Percentiles rank a stretch among this genome's conserved stretches.
These are phyloP conservation scores for Diadegma fenestrale DNA, from an alignment of 2,888 invertebrate genomes.

Conservation along the genomic window DNA sequence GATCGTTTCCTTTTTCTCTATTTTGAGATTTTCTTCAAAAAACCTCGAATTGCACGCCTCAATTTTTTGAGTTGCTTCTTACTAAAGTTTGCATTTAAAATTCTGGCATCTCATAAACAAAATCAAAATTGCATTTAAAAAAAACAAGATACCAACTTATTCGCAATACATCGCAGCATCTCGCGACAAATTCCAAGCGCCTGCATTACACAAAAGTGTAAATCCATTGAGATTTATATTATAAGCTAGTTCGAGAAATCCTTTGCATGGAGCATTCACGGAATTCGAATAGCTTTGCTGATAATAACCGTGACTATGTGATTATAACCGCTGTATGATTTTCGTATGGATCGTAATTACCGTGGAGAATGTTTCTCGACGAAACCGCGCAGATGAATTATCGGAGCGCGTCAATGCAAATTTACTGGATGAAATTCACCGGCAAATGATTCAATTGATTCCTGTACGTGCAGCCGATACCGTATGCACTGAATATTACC, in stretches of 20 bases:
- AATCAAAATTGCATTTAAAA: too few species aligned
- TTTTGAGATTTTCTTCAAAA: not conserved
- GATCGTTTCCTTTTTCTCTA: not conserved
- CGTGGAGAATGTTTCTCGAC: not conserved
- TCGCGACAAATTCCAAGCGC: too few species aligned
- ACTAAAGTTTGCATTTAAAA: too few species aligned
- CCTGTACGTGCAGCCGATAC: not conserved
- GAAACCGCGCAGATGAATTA: not conserved
- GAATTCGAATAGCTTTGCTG: not conserved
- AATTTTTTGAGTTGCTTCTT: not conserved
- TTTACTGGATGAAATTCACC: constrained; percentile 1
- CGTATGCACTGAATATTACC: not conserved
- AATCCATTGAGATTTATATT: too few species aligned
- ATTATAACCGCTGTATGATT: not conserved
- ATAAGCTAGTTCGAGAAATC: not conserved
- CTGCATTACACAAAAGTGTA: too few species aligned
- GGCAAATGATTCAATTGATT: not conserved
- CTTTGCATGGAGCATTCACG: not conserved
- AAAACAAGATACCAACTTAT: too few species aligned
- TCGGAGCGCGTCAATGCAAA: not conserved
- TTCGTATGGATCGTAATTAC: not conserved
- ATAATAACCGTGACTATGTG: not conserved
- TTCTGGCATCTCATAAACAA: too few species aligned
- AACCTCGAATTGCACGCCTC: not conserved
- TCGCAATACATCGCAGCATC: too few species aligned